phyloP scores from a whole-genome alignment of 2,888 invertebrate species.

The Nomada hirtipes region DNA sequence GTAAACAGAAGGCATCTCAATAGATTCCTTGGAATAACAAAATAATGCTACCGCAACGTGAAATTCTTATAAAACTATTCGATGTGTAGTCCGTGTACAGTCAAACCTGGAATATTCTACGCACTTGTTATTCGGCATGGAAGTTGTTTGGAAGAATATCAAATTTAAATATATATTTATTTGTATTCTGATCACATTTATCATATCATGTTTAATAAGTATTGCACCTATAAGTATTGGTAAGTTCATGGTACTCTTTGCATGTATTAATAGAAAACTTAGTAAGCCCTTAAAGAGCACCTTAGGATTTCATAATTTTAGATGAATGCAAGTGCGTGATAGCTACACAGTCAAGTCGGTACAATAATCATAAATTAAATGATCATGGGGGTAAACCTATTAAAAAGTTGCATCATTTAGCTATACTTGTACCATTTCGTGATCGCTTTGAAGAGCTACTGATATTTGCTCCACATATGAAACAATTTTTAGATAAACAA shows the following conservation, averaged over 20 bases:
- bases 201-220: constrained; percentile 83
- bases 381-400: constrained; percentile 29
- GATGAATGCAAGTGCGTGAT: constrained; percentile 77
- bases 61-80: constrained; percentile 28
- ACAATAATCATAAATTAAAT: constrained; percentile 47
- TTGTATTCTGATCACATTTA: constrained; percentile 83
- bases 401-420: constrained; percentile 86
- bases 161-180: constrained; percentile 81
- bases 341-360: constrained; percentile 51
- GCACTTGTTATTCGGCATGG: constrained; percentile 69
- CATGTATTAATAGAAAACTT: neutral
- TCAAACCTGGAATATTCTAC: constrained; percentile 4
- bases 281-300: neutral
- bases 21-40: neutral
- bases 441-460: constrained; percentile 98
- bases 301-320: constrained; percentile 52
- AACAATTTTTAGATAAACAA: constrained; percentile 92
- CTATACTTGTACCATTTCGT: constrained; percentile 96
- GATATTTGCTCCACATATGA: constrained; percentile 95
- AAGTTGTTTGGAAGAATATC: constrained; percentile 74
- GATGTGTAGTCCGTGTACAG: constrained; percentile 26
- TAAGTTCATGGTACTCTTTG: constrained; percentile 69
- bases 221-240: constrained; percentile 83
- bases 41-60: constrained; percentile 7
- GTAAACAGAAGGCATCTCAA: neutral